Conservation (phyloP, 2,113 vertebrate genomes). For the Motacilla tschutschensis region DNA sequence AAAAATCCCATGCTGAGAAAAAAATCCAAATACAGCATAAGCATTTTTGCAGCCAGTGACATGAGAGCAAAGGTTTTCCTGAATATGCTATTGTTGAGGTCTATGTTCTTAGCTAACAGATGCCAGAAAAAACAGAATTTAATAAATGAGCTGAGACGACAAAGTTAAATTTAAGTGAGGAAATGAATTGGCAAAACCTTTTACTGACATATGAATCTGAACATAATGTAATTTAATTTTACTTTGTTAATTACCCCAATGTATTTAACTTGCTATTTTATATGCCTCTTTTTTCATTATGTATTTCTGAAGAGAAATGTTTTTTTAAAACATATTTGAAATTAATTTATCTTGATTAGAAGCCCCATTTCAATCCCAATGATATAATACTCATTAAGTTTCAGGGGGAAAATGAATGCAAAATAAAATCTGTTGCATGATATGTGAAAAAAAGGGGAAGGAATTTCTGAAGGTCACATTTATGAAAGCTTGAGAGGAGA, state of each 20-base stretch:
- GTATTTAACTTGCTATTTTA: neutral
- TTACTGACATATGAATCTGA: neutral
- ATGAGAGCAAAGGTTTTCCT: neutral
- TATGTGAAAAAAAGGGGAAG: neutral
- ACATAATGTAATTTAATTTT: conserved; percentile 13
- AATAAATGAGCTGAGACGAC: neutral
- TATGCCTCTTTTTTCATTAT: neutral
- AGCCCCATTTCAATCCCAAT: neutral
- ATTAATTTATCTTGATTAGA: neutral
- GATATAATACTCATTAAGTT: neutral
- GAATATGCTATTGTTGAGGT: neutral
- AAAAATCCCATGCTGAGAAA: neutral
- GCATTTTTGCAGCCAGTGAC: neutral
- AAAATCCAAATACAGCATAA: neutral
- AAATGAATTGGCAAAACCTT: conserved; percentile 8
- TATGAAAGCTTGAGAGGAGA: neutral
- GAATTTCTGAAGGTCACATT: neutral
- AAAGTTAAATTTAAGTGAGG: neutral
- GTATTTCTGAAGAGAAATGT: neutral
- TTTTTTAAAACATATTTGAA: neutral
- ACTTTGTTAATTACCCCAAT: neutral
- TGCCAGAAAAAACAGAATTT: neutral
- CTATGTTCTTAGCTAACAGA: neutral
- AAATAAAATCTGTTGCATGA: neutral
- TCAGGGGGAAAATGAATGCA: neutral